A percentile compares a stretch with the other conserved stretches of the same genome.
These are phyloP conservation scores for Taenaris catops DNA, from an alignment of 2,888 invertebrate species.

Conservation along the genomic window DNA sequence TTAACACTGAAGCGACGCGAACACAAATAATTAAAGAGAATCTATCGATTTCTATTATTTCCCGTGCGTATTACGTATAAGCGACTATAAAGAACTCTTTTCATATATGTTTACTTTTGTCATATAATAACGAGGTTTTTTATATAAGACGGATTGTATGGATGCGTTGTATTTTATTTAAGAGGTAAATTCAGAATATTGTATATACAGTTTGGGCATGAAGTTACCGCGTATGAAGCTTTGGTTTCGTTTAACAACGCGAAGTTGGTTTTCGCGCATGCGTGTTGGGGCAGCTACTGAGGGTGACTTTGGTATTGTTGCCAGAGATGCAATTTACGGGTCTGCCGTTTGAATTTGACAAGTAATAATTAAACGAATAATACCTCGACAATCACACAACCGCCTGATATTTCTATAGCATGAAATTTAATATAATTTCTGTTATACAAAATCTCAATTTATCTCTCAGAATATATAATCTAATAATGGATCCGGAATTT, in stretches of 20 bases:
- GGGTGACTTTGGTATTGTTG: conserved; percentile 62
- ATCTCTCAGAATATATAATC: too few species aligned
- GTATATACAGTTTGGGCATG: conserved; percentile 68
- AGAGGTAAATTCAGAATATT: conserved; percentile 59
- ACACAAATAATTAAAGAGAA: conserved; percentile 73
- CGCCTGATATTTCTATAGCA: too few species aligned
- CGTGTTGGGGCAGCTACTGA: conserved; percentile 54
- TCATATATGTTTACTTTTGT: conserved; percentile 8
- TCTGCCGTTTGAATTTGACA: too few species aligned
- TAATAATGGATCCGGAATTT: too few species aligned
- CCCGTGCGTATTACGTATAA: conserved; percentile 17
- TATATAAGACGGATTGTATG: conserved; percentile 62
- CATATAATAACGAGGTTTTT: conserved; percentile 22
- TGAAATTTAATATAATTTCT: too few species aligned
- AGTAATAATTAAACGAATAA: too few species aligned
- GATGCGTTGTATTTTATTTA: conserved; percentile 53
- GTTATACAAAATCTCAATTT: too few species aligned
- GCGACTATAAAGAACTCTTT: conserved; percentile 11
- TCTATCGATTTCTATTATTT: conserved; percentile 69
- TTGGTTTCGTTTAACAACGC: conserved; percentile 45
- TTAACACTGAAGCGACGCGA: conserved; percentile 44
- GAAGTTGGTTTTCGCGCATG: conserved; percentile 65
- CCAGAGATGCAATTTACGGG: too few species aligned
- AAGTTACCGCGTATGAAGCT: conserved; percentile 66
- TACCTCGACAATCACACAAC: too few species aligned